Base-by-base conservation (phyloP, 2,113 vertebrate species). In the Solenodon paradoxus region DNA sequence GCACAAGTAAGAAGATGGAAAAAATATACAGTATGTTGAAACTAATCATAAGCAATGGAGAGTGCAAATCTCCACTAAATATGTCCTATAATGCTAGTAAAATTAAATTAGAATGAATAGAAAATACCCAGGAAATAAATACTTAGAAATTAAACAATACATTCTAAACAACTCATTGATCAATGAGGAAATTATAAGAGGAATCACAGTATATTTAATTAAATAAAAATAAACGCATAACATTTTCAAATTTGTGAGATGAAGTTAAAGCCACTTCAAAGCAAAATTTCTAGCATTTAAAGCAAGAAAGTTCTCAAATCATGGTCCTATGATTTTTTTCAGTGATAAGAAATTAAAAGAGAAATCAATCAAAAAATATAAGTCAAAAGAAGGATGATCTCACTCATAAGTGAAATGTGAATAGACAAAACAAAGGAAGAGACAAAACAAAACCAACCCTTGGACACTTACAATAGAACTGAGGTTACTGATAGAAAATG, bases 101-200 rank as follows among this genome's bases (percentile, higher is more conserved):
- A 61, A 81, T 66, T 96, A 51, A 92, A 81, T 35, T 68, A 69
- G 20, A n/a, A 59, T 84, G 19, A 83, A 71, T 79, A 69, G 84
- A 26, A 3, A 35, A 55, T 83, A 55, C 16, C 51, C 55, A 5
- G 3, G 82, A 86, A 71, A 77, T 32, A 87, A 64, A 82, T 90
- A 63, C 55, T 81, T 75, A 74, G n/a, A 61, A 86, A 63, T 47
- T 75, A 75, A 88, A 53, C 4, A 63, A 22, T 74, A 6, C 28
- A n/a, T 59, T 89, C 10, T n/a, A 40, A 83, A 85, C 45, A 69
- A 90, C 5, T 2, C 22, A 53, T 30, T 84, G 3, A 9, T 64
- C 72, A 93, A 72, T 87, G 22, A 84, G 9, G 19, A 68, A 71
- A 85, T 79, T 2, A 64, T 63, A 72, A 79, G 38, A 1, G 15